phyloP scores from a whole-genome alignment of 2,113 vertebrate species.

The Macaca mulatta region DNA sequence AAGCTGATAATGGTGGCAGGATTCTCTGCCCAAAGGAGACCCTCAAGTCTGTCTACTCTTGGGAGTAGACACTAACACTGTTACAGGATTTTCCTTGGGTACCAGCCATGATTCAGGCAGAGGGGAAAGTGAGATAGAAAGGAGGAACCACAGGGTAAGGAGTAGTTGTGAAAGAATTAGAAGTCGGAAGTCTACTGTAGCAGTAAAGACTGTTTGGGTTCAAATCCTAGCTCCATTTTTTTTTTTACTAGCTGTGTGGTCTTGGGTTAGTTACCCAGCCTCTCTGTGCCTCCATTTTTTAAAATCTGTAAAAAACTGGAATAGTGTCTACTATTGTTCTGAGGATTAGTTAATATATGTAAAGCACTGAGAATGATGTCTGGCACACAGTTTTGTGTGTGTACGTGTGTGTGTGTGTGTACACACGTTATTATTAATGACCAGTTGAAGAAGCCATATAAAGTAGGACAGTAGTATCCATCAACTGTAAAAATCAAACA shows the following conservation, averaged over 20 bases:
- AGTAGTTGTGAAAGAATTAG: not conserved
- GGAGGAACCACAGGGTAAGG: not conserved
- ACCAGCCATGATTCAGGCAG: not conserved
- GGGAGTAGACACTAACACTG: not conserved
- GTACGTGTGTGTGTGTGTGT: not conserved
- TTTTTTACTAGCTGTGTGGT: not conserved
- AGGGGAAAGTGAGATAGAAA: not conserved
- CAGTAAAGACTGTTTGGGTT: not conserved
- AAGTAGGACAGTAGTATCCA: not conserved
- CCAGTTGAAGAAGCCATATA: not conserved
- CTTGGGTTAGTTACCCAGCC: not conserved
- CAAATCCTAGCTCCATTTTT: constrained; percentile 24
- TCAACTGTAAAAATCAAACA: constrained; percentile 60
- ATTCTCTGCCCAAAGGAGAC: not conserved
- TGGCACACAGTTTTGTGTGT: not conserved
- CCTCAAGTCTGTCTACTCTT: not conserved
- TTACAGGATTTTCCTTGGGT: not conserved
- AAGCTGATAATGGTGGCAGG: not conserved
- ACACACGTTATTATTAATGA: not conserved
- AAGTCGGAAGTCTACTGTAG: not conserved
- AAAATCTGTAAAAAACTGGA: constrained; percentile 16
- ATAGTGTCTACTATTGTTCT: not conserved
- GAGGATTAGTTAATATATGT: not conserved
- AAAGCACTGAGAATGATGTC: not conserved
- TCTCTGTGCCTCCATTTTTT: not conserved